Evolutionary conservation across 2,797 vertebrate genomes (phyloP).

Genomic region (Cottoperca gobio): DNA sequence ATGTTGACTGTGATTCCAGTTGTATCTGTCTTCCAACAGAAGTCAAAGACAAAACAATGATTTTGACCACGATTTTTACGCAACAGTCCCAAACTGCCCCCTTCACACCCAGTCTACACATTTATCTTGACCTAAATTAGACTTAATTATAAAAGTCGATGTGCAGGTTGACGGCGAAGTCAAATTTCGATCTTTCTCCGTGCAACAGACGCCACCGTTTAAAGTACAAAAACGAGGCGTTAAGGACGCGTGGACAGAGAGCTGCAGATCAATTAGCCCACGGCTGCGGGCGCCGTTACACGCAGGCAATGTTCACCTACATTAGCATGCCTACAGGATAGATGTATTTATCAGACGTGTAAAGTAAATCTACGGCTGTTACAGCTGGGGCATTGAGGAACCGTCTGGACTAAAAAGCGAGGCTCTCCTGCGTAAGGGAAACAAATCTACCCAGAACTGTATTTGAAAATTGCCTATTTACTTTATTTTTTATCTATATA

Average conservation of each 20-base stretch:
- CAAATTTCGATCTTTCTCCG: conserved; percentile 53
- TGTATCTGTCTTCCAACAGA: background rate
- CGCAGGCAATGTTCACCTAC: background rate
- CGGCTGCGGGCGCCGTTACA: conserved; percentile 11
- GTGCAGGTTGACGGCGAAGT: conserved; percentile 52
- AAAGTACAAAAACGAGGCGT: conserved; percentile 23
- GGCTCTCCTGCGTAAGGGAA: conserved; percentile 2
- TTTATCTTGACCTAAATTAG: conserved; percentile 48
- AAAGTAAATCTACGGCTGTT: background rate
- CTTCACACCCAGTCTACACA: background rate
- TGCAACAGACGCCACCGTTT: conserved; percentile 24
- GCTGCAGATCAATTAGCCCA: conserved; percentile 45
- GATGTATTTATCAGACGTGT: conserved; percentile 5
- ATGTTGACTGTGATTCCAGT: background rate
- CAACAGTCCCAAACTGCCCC: background rate
- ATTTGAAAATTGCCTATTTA: background rate
- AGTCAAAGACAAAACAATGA: conserved; percentile 8
- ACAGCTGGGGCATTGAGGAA: background rate
- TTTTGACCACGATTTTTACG: conserved; percentile 10
- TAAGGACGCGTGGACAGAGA: conserved; percentile 41
- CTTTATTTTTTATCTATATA: background rate
- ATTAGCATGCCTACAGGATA: conserved; percentile 17
- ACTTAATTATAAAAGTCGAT: conserved; percentile 58
- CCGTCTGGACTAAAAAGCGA: background rate
- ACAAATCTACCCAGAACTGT: background rate